Evolutionary conservation across 2,888 invertebrate species (phyloP), one percentile per base, ranked within the genome.

Genomic region (Drosophila koepferae): DNA sequence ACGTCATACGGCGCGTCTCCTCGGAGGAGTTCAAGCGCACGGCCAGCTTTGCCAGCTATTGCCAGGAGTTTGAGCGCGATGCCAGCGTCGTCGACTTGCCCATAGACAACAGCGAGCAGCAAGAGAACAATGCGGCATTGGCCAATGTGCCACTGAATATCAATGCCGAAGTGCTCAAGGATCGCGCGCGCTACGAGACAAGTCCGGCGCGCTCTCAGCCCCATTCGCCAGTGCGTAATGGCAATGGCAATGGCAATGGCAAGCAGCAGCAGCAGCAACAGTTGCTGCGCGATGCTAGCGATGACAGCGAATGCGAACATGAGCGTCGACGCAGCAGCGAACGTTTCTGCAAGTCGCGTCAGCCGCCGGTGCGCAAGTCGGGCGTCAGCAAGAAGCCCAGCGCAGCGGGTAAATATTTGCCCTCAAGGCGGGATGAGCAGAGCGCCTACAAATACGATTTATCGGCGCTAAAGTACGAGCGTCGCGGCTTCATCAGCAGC

Each of bases 321-420:
- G 96, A 96, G 84, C 93, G 94, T 61, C 92, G 95, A 14, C 94
- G 96, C 75, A 95, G 94, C 77, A 95, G 94, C 82, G 96, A 96
- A 89, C 93, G 95, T 60, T 95, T 96, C 91, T 94, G 96, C 79
- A 94, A 95, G 73, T 94, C 95, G 4, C 93, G 95, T 16, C 94
- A 94, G 16, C 94, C 95, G 5, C 94, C 95, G 54, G 95, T 94
- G 23, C 94, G 95, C 46, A 93, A 93, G 63, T 89, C 92, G 3
- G 92, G 92, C 2, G 89, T 92, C 6, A 90, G 89, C 58, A 93
- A 93, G 67, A 93, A 92, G 72, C 86, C 84, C 20, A 80, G 82
- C 80, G 53, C 72, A 53, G 82, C 81, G 36, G 83, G 84, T 56
- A 92, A 87, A 61, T 92, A 91, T 67, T 51, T 91, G 76, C 91